These are phyloP conservation scores for Mustelus asterias DNA, from an alignment of 2,113 vertebrate species.

Conservation along the genomic window DNA sequence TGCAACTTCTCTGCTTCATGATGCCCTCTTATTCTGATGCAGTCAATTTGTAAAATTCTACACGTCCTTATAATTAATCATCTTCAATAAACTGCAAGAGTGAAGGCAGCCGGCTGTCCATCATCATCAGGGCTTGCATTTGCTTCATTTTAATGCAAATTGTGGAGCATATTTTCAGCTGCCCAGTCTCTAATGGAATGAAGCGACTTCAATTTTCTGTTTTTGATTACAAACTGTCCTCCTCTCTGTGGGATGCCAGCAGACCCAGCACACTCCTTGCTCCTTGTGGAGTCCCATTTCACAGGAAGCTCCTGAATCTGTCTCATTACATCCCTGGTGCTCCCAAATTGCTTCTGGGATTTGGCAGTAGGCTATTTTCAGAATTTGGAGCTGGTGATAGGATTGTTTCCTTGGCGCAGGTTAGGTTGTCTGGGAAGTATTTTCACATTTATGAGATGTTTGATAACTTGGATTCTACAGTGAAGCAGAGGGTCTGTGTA, in stretches of 20 bases:
- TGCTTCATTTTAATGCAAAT: background rate
- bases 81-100: conserved; percentile 13
- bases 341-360: background rate
- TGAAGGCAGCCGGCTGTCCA: background rate
- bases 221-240: conserved; percentile 15
- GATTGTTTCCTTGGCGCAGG: background rate
- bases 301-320: background rate
- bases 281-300: background rate
- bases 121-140: background rate
- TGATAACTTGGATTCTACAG: conserved; percentile 2
- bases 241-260: background rate
- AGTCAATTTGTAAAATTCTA: background rate
- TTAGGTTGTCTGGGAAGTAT: conserved; percentile 1
- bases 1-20: background rate
- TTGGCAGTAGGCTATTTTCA: background rate
- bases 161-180: background rate
- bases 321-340: background rate
- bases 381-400: background rate
- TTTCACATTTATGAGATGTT: background rate
- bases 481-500: background rate
- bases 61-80: conserved; percentile 19
- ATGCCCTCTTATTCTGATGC: background rate
- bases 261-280: background rate
- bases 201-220: conserved; percentile 10
- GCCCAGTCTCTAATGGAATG: background rate